A percentile compares a stretch with the other conserved stretches of the same genome.
phyloP scores from a whole-genome alignment of 2,888 invertebrate genomes.

The Cephus runcator region DNA sequence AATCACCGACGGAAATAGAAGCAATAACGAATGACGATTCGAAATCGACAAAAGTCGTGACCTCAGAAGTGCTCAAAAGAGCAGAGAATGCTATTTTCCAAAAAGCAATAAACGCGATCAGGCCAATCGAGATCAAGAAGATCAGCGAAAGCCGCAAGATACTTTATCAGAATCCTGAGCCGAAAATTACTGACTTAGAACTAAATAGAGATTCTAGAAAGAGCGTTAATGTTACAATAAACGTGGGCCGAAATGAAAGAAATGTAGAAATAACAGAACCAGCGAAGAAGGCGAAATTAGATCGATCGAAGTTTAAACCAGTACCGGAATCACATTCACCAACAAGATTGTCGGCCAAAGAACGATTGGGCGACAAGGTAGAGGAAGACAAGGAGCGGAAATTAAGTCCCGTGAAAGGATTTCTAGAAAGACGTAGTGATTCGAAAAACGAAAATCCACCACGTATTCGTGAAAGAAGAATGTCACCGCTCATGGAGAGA shows the following conservation, averaged over 20 bases:
- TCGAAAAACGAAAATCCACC: conserved; percentile 62
- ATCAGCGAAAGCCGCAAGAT: conserved; percentile 77
- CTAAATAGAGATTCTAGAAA: conserved; percentile 47
- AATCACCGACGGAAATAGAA: conserved; percentile 51
- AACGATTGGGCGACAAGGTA: conserved; percentile 81
- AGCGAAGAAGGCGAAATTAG: conserved; percentile 55
- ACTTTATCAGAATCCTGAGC: conserved; percentile 68
- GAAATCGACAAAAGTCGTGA: conserved; percentile 72
- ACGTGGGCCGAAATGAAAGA: conserved; percentile 57
- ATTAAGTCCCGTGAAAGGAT: conserved; percentile 67
- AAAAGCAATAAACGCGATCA: conserved; percentile 84
- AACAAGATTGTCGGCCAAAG: conserved; percentile 79
- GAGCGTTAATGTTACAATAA: conserved; percentile 60
- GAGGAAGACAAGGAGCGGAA: conserved; percentile 68
- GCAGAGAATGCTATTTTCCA: conserved; percentile 94
- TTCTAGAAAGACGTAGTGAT: conserved; percentile 69
- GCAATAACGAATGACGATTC: conserved; percentile 47
- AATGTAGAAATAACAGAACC: conserved; percentile 60
- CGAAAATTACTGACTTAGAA: conserved; percentile 42
- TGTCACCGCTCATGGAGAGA: conserved; percentile 51
- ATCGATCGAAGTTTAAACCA: conserved; percentile 55
- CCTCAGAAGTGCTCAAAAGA: conserved; percentile 88
- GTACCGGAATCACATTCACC: conserved; percentile 66
- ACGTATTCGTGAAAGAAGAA: conserved; percentile 61
- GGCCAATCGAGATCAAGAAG: conserved; percentile 81